Conservation (phyloP, 2,113 vertebrate species). For the Ranitomeya variabilis region DNA sequence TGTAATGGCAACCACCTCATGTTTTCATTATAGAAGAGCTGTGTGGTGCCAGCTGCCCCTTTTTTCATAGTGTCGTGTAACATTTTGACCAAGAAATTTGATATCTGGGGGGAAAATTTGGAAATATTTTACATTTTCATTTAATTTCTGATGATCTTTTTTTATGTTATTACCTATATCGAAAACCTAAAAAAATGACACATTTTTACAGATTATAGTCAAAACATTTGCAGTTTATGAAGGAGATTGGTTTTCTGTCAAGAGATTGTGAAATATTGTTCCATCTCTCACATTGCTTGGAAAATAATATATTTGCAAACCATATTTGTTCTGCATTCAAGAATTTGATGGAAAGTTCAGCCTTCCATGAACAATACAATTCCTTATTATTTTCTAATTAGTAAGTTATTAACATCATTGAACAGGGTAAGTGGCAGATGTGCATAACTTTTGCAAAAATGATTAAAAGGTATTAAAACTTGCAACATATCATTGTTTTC, state of each 20-base stretch:
- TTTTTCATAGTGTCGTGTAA: conserved; percentile 73
- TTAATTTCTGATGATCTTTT: conserved; percentile 9
- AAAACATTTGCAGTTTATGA: conserved; percentile 21
- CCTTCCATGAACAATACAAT: conserved; percentile 56
- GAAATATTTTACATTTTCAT: neutral
- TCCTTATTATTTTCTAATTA: conserved; percentile 63
- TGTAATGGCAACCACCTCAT: conserved; percentile 80
- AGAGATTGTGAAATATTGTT: conserved; percentile 41
- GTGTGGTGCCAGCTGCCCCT: conserved; percentile 78
- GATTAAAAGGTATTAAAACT: conserved; percentile 70
- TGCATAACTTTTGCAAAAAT: conserved; percentile 70
- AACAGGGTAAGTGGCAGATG: conserved; percentile 71
- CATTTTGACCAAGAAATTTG: conserved; percentile 66
- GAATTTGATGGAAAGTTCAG: conserved; percentile 59
- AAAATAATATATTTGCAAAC: conserved; percentile 43
- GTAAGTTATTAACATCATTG: conserved; percentile 66
- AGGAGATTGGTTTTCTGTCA: conserved; percentile 38
- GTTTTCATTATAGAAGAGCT: conserved; percentile 81
- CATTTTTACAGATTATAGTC: neutral
- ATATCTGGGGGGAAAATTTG: neutral
- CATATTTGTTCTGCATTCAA: conserved; percentile 54
- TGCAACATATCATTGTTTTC: conserved; percentile 68
- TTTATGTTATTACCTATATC: neutral
- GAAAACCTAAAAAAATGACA: conserved; percentile 4
- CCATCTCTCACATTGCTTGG: neutral